Evolutionary conservation across 2,113 vertebrate genomes (phyloP), one percentile per base, ranked within the genome.

Genomic region (Spea multiplicata): DNA sequence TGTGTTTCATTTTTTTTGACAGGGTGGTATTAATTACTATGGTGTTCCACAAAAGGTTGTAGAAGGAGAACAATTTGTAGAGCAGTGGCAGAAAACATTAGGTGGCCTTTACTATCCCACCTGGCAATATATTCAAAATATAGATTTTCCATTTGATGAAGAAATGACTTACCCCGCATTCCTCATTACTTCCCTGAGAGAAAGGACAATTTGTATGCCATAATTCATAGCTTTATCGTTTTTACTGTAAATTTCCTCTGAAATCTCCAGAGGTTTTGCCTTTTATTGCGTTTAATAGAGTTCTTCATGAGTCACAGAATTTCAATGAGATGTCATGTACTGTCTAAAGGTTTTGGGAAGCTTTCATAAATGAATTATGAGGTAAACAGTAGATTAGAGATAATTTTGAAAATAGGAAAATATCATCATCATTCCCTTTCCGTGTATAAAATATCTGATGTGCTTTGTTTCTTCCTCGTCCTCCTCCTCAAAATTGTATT

Each of bases 291-390:
- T 44, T 78, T 72, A 78, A 72, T 71, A 44, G 76, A 72, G 64
- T 59, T 16, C 44, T n/a, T 52, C 83, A 62, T 83, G 72, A 67
- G 72, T 81, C 74, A 59, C 5, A 53, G 69, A 48, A 46, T 1
- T 82, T 1, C 57, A 80, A 73, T 74, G 74, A 82, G 61, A 13
- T 71, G 55, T 55, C 64, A 7, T 65, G 59, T 65, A 62, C 69
- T 66, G 74, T 47, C 73, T 83, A 50, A 44, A 78, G 48, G 64
- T 74, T 17, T 13, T 67, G 52, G 48, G 76, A 49, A 78, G 79
- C 7, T 61, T 75, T 78, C 44, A 78, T 16, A 68, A 12, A 83
- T 81, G 53, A 84, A 79, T 81, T 84, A 81, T 81, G 80, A 73
- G 81, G n/a, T 71, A 9, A 47, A 57, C 79, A 82, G 59, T 78